Conservation (phyloP, 2,113 vertebrate genomes). For the Eupsittula cactorum region DNA sequence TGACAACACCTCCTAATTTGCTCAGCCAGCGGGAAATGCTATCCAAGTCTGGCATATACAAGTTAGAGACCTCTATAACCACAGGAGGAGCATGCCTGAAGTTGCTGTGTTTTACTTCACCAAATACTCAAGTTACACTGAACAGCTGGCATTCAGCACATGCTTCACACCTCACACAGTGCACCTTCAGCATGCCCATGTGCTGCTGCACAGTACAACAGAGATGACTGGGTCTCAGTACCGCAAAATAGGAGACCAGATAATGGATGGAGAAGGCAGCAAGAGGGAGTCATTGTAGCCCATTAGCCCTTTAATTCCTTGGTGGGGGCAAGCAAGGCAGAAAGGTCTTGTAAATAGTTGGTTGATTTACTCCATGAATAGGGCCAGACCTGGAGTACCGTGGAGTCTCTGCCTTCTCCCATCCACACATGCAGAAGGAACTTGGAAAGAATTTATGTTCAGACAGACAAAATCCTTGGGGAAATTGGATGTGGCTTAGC, state of each 20-base stretch:
- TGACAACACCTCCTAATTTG: background rate
- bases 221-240: background rate
- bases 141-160: background rate
- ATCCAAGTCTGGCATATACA: background rate
- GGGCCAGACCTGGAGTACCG: background rate
- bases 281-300: background rate
- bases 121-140: background rate
- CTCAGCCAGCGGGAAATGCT: background rate
- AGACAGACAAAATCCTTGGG: background rate
- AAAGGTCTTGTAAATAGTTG: background rate
- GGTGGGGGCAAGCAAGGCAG: background rate
- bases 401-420: background rate
- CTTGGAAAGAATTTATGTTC: background rate
- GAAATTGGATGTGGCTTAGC: background rate
- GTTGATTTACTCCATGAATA: background rate
- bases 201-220: background rate
- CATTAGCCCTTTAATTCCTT: background rate
- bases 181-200: background rate
- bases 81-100: background rate
- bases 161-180: background rate
- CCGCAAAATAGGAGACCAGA: background rate
- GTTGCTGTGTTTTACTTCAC: background rate
- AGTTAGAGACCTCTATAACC: background rate
- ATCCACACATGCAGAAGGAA: background rate
- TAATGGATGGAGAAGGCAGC: background rate